Base-by-base conservation (phyloP, 2,113 vertebrate genomes). In the Daubentonia madagascariensis region DNA sequence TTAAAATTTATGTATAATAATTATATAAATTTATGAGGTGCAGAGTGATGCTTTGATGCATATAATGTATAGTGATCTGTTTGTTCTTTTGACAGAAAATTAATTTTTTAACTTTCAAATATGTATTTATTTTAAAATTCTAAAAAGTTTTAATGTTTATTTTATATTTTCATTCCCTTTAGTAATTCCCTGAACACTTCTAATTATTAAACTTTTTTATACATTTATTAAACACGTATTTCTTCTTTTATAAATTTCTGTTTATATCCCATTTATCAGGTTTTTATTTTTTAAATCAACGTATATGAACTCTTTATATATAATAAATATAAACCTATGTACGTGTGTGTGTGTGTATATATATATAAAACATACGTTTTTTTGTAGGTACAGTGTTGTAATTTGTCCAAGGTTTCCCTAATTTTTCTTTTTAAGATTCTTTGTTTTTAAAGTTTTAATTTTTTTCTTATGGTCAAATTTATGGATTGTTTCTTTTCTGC, bases 131-230 rank as follows among this genome's bases (percentile, higher is more conserved):
- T 86, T 70, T 61, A 54, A 20, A 37, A 75, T 61, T 93, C 8
- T 97, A 20, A 91, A 28, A 85, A 92, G 48, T 6, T 45, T 86
- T 70, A 83, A 8, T 96, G 52, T 87, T 72, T 89, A 83, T 86
- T 93, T 91, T 63, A 54, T 45, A 40, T 59, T 7, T 3, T 89
- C n/a, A 40, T 86, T 85, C 75, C 43, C 12, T 43, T 89, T 94
- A 76, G n/a, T 59, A 70, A 85, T 79, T 52, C 12, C 7, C 37
- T 63, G 6, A 84, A n/a, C 8, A 54, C 20, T 72, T 94, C 45
- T 23, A 73, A 76, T 86, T 61, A 73, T 92, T 89, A 79, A 48
- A 63, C 14, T 70, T 45, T 57, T 65, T 94, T 20, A 73, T 65
- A 37, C 83, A 30, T 70, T 84, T 89, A 43, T 90, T 79, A 63